A percentile compares a stretch with the other conserved stretches of the same genome.
Conservation (phyloP, 2,113 vertebrate genomes). For the Aegotheles bennettii region DNA sequence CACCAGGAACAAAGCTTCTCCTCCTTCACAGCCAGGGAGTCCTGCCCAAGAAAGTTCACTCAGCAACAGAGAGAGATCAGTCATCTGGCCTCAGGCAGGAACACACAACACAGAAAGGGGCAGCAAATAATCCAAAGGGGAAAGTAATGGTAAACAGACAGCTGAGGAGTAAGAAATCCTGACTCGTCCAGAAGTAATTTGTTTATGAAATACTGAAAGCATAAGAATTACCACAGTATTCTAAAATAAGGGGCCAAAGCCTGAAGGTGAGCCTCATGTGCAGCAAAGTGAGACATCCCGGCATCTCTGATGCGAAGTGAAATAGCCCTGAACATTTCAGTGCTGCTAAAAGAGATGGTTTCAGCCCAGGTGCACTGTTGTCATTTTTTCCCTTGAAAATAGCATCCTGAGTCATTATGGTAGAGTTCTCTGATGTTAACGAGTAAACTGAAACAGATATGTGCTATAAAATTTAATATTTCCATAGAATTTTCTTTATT, state of each 20-base stretch:
- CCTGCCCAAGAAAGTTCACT: not conserved
- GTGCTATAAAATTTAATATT: not conserved
- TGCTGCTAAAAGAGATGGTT: not conserved
- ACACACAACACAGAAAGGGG: not conserved
- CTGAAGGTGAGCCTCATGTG: not conserved
- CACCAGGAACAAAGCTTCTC: not conserved
- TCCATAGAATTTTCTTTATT: not conserved
- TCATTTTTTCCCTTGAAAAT: not conserved
- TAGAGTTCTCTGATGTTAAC: not conserved
- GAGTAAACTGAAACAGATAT: not conserved
- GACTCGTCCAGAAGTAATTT: not conserved
- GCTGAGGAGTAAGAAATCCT: not conserved
- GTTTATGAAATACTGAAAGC: not conserved
- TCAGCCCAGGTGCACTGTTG: not conserved
- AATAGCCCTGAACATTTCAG: not conserved
- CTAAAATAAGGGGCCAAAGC: not conserved
- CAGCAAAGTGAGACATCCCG: rapidly evolving
- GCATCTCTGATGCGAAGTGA: not conserved
- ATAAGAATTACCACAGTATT: not conserved
- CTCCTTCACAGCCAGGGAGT: not conserved
- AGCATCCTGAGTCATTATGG: conserved; percentile 9
- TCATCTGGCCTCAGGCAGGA: not conserved
- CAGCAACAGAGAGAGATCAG: not conserved
- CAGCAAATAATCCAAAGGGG: not conserved
- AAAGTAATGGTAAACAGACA: not conserved